These are phyloP conservation scores for Oithona nana DNA, from an alignment of 2,888 invertebrate genomes.

Conservation along the genomic window DNA sequence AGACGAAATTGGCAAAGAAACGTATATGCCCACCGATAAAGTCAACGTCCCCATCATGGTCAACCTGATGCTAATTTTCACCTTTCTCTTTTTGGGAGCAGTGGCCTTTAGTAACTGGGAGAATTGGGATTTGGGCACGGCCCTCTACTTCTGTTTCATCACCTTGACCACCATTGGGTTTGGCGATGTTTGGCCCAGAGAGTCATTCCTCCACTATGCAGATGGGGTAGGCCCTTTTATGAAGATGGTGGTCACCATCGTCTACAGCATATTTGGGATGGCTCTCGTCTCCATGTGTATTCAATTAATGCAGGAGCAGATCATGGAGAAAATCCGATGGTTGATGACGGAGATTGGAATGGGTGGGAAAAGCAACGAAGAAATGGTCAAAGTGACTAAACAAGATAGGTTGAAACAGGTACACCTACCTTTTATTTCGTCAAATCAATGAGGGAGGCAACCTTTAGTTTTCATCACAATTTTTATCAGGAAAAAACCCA, in stretches of 20 bases:
- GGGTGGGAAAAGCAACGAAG: not conserved
- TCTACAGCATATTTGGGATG: slow-evolving; percentile 29
- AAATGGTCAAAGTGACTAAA: slow-evolving; percentile 15
- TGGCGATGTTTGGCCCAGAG: slow-evolving; percentile 30
- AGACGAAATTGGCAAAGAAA: slow-evolving; percentile 23
- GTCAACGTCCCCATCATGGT: slow-evolving; percentile 23
- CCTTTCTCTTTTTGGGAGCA: slow-evolving; percentile 22
- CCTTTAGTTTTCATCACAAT: no score
- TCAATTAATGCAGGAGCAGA: slow-evolving; percentile 30
- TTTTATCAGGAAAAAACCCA: no score
- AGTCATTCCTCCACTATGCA: slow-evolving; percentile 19
- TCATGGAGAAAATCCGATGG: slow-evolving; percentile 24
- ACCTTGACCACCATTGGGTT: slow-evolving; percentile 30
- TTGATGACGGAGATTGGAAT: slow-evolving; percentile 22
- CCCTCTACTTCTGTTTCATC: slow-evolving; percentile 29
- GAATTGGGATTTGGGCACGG: slow-evolving; percentile 22
- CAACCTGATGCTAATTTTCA: slow-evolving; percentile 21
- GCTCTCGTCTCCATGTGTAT: slow-evolving; percentile 31
- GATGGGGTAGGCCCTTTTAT: slow-evolving; percentile 19
- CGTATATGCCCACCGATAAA: slow-evolving; percentile 24
- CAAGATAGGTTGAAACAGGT: not conserved
- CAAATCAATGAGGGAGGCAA: no score
- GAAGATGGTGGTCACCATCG: slow-evolving; percentile 22
- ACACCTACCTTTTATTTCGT: no score
- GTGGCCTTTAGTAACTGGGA: slow-evolving; percentile 22